phyloP scores from a whole-genome alignment of 1,140 invertebrate species.

The Chrysoperla carnea region DNA sequence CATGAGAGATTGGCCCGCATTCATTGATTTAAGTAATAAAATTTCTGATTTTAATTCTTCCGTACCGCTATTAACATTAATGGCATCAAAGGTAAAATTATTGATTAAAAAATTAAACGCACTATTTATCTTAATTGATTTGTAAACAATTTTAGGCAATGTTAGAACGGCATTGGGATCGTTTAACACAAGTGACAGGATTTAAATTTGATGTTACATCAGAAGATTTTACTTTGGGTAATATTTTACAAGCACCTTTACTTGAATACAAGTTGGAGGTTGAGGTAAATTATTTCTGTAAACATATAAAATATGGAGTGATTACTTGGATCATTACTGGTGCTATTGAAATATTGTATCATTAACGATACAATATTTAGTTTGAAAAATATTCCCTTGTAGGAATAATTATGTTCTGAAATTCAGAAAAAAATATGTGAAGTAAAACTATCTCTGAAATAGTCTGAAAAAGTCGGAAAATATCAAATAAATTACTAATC shows the following conservation, averaged over 20 bases:
- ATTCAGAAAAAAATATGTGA: too few relatives aligned
- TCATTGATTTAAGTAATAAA: constrained; percentile 67
- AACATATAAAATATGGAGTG: too few relatives aligned
- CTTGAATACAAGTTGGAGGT: constrained; percentile 74
- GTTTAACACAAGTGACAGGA: constrained; percentile 49
- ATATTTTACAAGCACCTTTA: constrained; percentile 70
- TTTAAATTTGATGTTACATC: constrained; percentile 63
- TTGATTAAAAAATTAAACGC: background rate
- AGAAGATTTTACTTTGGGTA: constrained; percentile 57
- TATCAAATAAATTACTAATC: too few relatives aligned
- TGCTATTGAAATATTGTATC: too few relatives aligned
- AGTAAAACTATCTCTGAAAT: too few relatives aligned
- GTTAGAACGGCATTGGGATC: constrained; percentile 75
- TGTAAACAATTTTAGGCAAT: constrained; percentile 35
- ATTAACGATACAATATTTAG: too few relatives aligned
- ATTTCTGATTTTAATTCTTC: constrained; percentile 83
- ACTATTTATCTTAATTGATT: too few relatives aligned
- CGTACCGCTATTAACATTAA: constrained; percentile 69
- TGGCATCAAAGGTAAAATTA: constrained; percentile 51
- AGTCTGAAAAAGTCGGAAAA: too few relatives aligned
- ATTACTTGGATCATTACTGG: too few relatives aligned
- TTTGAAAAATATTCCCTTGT: too few relatives aligned
- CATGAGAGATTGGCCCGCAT: constrained; percentile 80
- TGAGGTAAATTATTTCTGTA: constrained; percentile 37
- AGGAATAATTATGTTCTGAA: too few relatives aligned